A percentile compares a stretch with the other conserved stretches of the same genome.
These are phyloP conservation scores for Artemia sinica DNA, from an alignment of 2,888 invertebrate species.

Conservation along the genomic window DNA sequence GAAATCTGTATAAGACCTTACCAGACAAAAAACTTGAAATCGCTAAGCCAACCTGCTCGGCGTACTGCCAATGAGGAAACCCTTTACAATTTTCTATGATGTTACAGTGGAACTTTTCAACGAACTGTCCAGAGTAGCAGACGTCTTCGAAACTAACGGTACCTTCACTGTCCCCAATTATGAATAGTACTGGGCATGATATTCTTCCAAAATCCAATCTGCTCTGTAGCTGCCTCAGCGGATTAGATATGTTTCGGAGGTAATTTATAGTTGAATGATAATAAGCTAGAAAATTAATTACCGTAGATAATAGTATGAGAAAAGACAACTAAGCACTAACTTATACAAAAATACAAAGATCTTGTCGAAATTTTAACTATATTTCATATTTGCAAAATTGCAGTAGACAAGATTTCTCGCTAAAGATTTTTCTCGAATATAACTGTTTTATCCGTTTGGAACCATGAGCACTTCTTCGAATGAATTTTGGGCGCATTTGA, in stretches of 20 bases:
- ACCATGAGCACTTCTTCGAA: too few relatives aligned
- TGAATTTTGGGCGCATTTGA: too few relatives aligned
- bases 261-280: background rate
- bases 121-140: conserved; percentile 13
- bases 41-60: background rate
- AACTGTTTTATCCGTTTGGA: too few relatives aligned
- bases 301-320: too few relatives aligned
- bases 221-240: background rate
- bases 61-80: background rate
- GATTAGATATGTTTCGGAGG: background rate
- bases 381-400: too few relatives aligned
- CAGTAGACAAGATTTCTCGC: too few relatives aligned
- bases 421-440: too few relatives aligned
- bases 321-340: too few relatives aligned
- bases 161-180: background rate
- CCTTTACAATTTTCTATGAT: background rate
- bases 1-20: background rate
- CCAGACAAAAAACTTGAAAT: background rate
- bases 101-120: background rate
- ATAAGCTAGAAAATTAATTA: background rate
- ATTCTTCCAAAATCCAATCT: background rate
- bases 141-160: background rate
- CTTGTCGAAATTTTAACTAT: too few relatives aligned
- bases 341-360: too few relatives aligned
- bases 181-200: background rate